phyloP scores from a whole-genome alignment of 2,797 vertebrate species.

The Sparidentex hasta region DNA sequence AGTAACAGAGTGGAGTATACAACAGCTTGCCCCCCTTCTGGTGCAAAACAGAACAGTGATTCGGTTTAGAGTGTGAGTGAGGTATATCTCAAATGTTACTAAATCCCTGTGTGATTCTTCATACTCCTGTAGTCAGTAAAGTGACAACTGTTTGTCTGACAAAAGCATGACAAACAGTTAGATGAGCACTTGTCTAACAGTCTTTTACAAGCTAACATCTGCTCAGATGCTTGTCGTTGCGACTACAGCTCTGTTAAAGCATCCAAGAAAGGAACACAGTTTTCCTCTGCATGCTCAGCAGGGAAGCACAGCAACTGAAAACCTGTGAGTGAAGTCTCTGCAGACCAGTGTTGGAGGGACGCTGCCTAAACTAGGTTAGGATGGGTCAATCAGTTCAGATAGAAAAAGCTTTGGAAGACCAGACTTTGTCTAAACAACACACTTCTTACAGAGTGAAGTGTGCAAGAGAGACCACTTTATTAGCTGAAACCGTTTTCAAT shows the following conservation, averaged over 20 bases:
- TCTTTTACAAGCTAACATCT: conserved; percentile 61
- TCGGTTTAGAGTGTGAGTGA: conserved; percentile 52
- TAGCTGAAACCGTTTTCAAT: conserved; percentile 71
- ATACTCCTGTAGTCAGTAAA: conserved; percentile 59
- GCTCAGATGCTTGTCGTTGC: conserved; percentile 51
- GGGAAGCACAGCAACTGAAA: conserved; percentile 29
- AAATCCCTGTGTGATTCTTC: conserved; percentile 70
- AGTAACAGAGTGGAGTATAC: conserved; percentile 51
- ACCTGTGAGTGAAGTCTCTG: conserved; percentile 40
- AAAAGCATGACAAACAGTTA: conserved; percentile 44
- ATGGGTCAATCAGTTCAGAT: conserved; percentile 47
- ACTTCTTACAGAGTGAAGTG: conserved; percentile 60
- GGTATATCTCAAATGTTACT: conserved; percentile 66
- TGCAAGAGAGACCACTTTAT: conserved; percentile 74
- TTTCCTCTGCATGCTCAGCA: conserved; percentile 39
- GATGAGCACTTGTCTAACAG: conserved; percentile 50
- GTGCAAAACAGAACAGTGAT: conserved; percentile 37
- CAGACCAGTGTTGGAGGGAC: conserved; percentile 30
- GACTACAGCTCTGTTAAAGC: conserved; percentile 42
- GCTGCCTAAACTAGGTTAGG: conserved; percentile 47
- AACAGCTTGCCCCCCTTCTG: conserved; percentile 35
- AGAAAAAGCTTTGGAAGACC: conserved; percentile 62
- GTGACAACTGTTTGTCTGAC: conserved; percentile 60
- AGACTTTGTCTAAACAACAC: conserved; percentile 63
- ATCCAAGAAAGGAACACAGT: conserved; percentile 50